phyloP scores from a whole-genome alignment of 2,113 vertebrate species.

The Rhea pennata region DNA sequence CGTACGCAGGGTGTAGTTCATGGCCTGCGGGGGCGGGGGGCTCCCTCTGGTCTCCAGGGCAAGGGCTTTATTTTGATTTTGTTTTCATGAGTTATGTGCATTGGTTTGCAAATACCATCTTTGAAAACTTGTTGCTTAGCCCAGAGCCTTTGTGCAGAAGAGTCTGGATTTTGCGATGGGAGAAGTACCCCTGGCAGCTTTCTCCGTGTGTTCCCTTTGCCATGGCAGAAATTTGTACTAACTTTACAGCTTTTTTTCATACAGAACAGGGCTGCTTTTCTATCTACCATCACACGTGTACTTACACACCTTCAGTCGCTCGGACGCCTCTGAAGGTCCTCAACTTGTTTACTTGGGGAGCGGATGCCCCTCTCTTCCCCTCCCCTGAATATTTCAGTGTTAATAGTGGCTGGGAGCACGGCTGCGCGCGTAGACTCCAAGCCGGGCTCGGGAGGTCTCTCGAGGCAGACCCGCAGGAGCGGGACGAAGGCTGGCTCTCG shows the following conservation, averaged over 20 bases:
- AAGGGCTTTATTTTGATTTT: background rate
- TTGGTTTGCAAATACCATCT: constrained; percentile 43
- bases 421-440: background rate
- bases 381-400: constrained; percentile 50
- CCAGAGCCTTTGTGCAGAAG: constrained; percentile 40
- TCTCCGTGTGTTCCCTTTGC: constrained; percentile 54
- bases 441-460: constrained; percentile 28
- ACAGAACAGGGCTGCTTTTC: constrained; percentile 71
- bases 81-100: background rate
- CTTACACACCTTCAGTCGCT: constrained; percentile 42
- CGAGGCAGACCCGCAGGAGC: background rate
- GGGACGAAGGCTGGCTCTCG: background rate
- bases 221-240: constrained; percentile 57
- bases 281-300: constrained; percentile 68
- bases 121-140: constrained; percentile 35
- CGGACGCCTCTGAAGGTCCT: constrained; percentile 13
- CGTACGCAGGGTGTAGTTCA: constrained; percentile 43
- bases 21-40: background rate
- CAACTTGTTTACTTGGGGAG: constrained; percentile 64
- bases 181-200: constrained; percentile 42
- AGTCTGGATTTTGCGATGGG: background rate
- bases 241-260: constrained; percentile 64
- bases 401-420: constrained; percentile 46
- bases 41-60: background rate
- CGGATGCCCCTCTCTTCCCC: background rate